Percentiles rank a stretch among this genome's conserved stretches.
Evolutionary conservation across 37 sponge, comb jelly and placozoan genomes (phyloP).

Genomic region (Cliona cf. orientalis): DNA sequence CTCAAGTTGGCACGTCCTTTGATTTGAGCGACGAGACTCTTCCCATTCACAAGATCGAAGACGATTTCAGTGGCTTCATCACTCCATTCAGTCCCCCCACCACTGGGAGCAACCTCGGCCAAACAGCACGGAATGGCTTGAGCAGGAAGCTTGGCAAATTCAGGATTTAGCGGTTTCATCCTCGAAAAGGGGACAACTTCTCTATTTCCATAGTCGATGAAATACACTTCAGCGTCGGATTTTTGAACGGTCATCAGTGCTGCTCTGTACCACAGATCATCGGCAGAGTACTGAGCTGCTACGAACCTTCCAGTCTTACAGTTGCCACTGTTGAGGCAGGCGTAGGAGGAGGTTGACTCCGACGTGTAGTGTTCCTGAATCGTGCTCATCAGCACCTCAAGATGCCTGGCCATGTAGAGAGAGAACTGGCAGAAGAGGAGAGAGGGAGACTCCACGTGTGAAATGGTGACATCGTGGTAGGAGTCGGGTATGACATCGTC

Average conservation of each 20-base stretch:
- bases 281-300: conserved; percentile 42
- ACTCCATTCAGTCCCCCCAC: conserved; percentile 8
- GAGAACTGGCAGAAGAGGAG: conserved; percentile 65
- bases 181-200: conserved; percentile 13
- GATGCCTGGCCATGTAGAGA: background rate
- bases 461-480: conserved; percentile 22
- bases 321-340: background rate
- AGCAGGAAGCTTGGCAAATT: conserved; percentile 41
- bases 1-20: background rate
- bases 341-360: background rate
- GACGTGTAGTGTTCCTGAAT: conserved; percentile 21
- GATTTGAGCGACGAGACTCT: conserved; percentile 21
- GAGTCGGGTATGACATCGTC: background rate
- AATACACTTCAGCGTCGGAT: background rate
- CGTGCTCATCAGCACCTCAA: conserved; percentile 23
- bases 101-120: background rate
- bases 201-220: conserved; percentile 74
- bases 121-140: conserved; percentile 63
- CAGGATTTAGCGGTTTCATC: conserved; percentile 19
- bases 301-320: conserved; percentile 24
- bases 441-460: conserved; percentile 25
- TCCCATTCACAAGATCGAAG: conserved; percentile 8
- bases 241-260: background rate
- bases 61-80: conserved; percentile 22
- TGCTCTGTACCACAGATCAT: conserved; percentile 59